Percentiles rank a stretch among this genome's conserved stretches.
These are phyloP conservation scores for Pecten maximus DNA, from an alignment of 2,888 invertebrate genomes.

Conservation along the genomic window DNA sequence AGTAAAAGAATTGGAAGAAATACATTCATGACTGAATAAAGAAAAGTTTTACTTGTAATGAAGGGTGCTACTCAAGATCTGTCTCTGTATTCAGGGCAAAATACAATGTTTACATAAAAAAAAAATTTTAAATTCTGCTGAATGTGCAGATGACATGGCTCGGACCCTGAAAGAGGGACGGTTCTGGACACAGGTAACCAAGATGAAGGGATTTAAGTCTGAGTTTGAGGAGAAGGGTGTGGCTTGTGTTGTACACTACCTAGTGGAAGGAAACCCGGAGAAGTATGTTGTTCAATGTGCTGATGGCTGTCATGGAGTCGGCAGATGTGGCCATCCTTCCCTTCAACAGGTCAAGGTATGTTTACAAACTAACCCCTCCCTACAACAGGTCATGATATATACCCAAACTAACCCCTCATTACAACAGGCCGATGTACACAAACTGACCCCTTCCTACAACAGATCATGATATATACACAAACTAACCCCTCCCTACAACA, in stretches of 20 bases:
- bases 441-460: not conserved
- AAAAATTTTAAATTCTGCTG: no score
- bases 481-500: not conserved
- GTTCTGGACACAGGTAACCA: slow-evolving; percentile 68
- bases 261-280: slow-evolving; percentile 67
- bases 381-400: slow-evolving; percentile 63
- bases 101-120: no score
- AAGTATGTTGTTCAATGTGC: slow-evolving; percentile 67
- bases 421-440: not conserved
- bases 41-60: not conserved
- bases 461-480: not conserved
- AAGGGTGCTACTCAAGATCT: no score
- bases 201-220: slow-evolving; percentile 65
- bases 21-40: not conserved
- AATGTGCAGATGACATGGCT: slow-evolving; percentile 68
- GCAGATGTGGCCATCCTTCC: slow-evolving; percentile 67
- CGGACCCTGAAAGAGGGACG: slow-evolving; percentile 67
- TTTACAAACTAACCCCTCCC: slow-evolving; percentile 57
- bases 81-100: no score
- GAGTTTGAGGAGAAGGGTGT: slow-evolving; percentile 57
- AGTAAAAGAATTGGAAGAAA: not conserved
- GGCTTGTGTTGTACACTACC: slow-evolving; percentile 61
- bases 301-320: slow-evolving; percentile 70
- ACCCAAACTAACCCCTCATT: not conserved
- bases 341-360: slow-evolving; percentile 64